Evolutionary conservation across 2,113 vertebrate genomes (phyloP).

Genomic region (Paradoxurus hermaphroditus): DNA sequence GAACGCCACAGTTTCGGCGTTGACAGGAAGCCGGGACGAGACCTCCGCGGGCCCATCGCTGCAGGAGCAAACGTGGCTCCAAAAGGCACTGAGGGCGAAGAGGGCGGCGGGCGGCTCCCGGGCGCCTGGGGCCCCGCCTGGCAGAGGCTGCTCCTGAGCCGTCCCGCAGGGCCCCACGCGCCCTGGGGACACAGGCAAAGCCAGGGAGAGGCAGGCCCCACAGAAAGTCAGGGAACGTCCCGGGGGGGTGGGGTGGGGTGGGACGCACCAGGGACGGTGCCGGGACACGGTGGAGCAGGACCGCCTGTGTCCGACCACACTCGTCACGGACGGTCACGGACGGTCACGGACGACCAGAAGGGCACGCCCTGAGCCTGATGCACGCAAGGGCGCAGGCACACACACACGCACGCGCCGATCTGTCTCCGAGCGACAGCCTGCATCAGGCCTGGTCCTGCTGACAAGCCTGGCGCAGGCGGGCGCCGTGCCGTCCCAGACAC

Average conservation of each 20-base stretch:
- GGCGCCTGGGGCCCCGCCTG: too few relatives aligned
- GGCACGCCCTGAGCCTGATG: too few relatives aligned
- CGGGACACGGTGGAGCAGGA: background rate
- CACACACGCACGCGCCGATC: background rate
- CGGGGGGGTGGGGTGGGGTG: too few relatives aligned
- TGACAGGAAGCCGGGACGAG: background rate
- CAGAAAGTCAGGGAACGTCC: too few relatives aligned
- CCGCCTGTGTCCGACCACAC: background rate
- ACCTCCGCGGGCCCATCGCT: background rate
- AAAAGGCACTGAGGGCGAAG: rapidly evolving
- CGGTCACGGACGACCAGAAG: too few relatives aligned
- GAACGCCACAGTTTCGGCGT: background rate
- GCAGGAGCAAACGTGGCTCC: too few relatives aligned
- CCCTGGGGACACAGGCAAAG: background rate
- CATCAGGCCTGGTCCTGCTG: background rate
- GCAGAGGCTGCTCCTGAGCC: background rate
- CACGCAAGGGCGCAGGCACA: too few relatives aligned
- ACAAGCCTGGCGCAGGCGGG: too few relatives aligned
- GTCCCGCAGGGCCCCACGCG: background rate
- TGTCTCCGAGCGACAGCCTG: rapidly evolving
- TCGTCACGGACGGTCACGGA: rapidly evolving
- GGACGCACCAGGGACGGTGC: background rate
- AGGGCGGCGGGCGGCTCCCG: rapidly evolving
- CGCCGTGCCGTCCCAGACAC: too few relatives aligned
- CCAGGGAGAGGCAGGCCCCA: too few relatives aligned